Percentiles rank a stretch among this genome's conserved stretches.
Conservation (phyloP, 2,797 vertebrate species). For the Geotrypetes seraphini region DNA sequence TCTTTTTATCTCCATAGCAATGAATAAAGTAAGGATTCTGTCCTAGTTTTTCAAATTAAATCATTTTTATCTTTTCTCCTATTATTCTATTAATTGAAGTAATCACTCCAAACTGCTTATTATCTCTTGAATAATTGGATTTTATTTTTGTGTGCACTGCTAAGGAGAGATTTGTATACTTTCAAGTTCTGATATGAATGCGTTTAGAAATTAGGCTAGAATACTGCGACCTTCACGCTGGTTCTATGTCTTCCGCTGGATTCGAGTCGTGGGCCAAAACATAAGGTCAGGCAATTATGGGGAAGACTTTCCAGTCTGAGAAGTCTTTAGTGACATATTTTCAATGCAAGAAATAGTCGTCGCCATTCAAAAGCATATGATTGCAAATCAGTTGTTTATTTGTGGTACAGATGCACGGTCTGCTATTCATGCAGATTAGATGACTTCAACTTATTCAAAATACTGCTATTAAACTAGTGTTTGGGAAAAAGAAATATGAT, state of each 20-base stretch:
- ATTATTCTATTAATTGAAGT: constrained; percentile 32
- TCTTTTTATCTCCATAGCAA: constrained; percentile 40
- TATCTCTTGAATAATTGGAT: constrained; percentile 21
- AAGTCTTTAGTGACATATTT: constrained; percentile 1
- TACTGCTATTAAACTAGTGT: no score
- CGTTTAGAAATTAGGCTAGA: constrained; percentile 5
- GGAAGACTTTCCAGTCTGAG: not conserved
- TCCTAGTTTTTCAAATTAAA: constrained; percentile 43
- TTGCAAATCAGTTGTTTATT: no score
- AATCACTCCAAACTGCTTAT: constrained; percentile 25
- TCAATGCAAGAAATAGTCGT: not conserved
- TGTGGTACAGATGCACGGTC: no score
- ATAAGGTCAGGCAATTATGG: constrained; percentile 9
- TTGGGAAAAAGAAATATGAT: no score
- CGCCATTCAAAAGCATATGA: no score
- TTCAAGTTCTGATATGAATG: constrained; percentile 10
- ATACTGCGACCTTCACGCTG: not conserved
- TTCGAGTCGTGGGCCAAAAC: constrained; percentile 17
- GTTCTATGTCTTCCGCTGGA: not conserved
- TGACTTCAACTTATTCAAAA: no score
- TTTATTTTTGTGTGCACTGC: constrained; percentile 22
- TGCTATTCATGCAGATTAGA: no score
- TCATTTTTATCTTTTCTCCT: constrained; percentile 37
- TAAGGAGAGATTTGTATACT: constrained; percentile 11
- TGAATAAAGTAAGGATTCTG: constrained; percentile 29